Evolutionary conservation across 2,113 vertebrate species (phyloP), one percentile per base, ranked within the genome.

Genomic region (Urocolius indicus): DNA sequence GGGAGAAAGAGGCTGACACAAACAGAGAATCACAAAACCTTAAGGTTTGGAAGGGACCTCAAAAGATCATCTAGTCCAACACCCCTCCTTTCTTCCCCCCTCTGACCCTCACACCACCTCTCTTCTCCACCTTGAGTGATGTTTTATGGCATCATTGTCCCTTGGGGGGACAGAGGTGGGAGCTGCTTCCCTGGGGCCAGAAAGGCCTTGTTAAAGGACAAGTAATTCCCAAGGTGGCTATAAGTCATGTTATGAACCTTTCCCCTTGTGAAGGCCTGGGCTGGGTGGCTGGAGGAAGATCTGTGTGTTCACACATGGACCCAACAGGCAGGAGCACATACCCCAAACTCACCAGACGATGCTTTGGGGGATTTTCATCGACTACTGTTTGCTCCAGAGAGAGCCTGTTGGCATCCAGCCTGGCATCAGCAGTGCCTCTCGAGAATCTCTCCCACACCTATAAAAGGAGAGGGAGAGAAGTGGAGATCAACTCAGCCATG

Each of bases 291-390:
- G 16, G 16, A 34, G 23, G 29, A 34, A 34, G n/a, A 45, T 30
- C 63, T 49, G 26, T 2, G 0, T 5, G 13, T 23, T 4, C 36
- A 74, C 30, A 6, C 23, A 13, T 16, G 24, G 68, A 68, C 5
- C 9, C 3, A 12, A 20, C 0, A 0, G 23, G 61, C 23, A 63
- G 54, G 32, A 77, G 32, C 0, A 0, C 61, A 38, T 10, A 4
- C 34, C 32, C 46, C 10, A 73, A 66, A 51, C 1, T 41, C 52
- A 30, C 16, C 55, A 49, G n/a, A 23, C 55, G 23, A 51, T 13
- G 11, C 69, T 24, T 8, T 45, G 26, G 13, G 45, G 12, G 36
- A 11, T 30, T 69, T 69, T 36, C 34, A 13, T 0, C 1, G 58
- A 17, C 11, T 27, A 34, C 0, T 2, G 27, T 29, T 79, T 75